Evolutionary conservation across 2,113 vertebrate species (phyloP).

Genomic region (Phaethornis superciliosus): DNA sequence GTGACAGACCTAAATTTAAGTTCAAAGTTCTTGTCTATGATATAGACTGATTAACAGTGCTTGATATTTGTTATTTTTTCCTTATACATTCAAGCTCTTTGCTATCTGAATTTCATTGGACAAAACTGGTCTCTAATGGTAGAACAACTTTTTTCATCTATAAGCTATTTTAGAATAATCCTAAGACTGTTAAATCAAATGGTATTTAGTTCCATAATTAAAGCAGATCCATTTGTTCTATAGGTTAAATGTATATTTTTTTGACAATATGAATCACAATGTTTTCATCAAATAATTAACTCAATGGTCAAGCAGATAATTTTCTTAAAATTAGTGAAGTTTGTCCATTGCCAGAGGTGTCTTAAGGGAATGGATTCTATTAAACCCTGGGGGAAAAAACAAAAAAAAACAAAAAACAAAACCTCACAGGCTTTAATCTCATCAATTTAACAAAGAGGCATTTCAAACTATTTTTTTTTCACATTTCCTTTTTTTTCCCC

Average conservation of each 20-base stretch:
- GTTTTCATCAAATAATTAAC: background rate
- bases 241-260: background rate
- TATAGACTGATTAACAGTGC: background rate
- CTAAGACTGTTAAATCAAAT: background rate
- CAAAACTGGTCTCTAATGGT: background rate
- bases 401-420: no score
- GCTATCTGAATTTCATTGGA: background rate
- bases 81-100: background rate
- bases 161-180: background rate
- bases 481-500: accelerated
- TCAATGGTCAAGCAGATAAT: background rate
- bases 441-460: background rate
- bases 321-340: background rate
- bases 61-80: background rate
- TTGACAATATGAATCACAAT: background rate
- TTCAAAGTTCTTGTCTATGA: background rate
- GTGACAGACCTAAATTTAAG: background rate
- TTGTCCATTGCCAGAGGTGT: background rate
- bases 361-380: background rate
- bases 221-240: background rate
- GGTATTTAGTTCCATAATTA: background rate
- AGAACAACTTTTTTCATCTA: background rate
- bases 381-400: background rate
- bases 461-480: background rate
- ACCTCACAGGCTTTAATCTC: background rate